A percentile compares a stretch with the other conserved stretches of the same genome.
Conservation (phyloP, 2,888 invertebrate species). For the Hirtodrosophila trivittata region DNA sequence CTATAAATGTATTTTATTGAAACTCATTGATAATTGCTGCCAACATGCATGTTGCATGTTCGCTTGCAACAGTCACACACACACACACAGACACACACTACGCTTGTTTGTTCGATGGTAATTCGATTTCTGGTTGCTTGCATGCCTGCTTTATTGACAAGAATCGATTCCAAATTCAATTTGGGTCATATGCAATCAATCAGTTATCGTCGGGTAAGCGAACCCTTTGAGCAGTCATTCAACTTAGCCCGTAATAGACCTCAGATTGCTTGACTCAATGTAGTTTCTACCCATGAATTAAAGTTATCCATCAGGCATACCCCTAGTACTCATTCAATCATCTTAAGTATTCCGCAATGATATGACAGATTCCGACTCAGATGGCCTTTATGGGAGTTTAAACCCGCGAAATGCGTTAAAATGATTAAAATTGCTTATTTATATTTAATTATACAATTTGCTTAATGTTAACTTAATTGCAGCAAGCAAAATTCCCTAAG, state of each 20-base stretch:
- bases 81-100: conserved; percentile 13
- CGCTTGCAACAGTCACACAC: too few relatives aligned
- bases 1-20: conserved; percentile 43
- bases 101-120: conserved; percentile 49
- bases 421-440: too few relatives aligned
- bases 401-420: too few relatives aligned
- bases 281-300: too few relatives aligned
- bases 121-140: conserved; percentile 50
- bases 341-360: too few relatives aligned
- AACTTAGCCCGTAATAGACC: conserved; percentile 49
- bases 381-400: too few relatives aligned
- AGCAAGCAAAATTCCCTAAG: not conserved
- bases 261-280: too few relatives aligned
- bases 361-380: too few relatives aligned
- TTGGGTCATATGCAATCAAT: conserved; percentile 73
- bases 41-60: conserved; percentile 57
- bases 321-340: too few relatives aligned
- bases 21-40: conserved; percentile 73
- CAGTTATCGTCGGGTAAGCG: conserved; percentile 52
- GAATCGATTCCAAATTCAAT: conserved; percentile 66
- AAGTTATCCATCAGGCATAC: too few relatives aligned
- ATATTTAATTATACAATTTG: conserved; percentile 19
- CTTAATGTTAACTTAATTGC: conserved; percentile 7
- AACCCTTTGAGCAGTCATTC: conserved; percentile 64
- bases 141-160: conserved; percentile 58